Evolutionary conservation across 1,140 invertebrate genomes (phyloP), one percentile per base, ranked within the genome.

Genomic region (Manduca sexta): DNA sequence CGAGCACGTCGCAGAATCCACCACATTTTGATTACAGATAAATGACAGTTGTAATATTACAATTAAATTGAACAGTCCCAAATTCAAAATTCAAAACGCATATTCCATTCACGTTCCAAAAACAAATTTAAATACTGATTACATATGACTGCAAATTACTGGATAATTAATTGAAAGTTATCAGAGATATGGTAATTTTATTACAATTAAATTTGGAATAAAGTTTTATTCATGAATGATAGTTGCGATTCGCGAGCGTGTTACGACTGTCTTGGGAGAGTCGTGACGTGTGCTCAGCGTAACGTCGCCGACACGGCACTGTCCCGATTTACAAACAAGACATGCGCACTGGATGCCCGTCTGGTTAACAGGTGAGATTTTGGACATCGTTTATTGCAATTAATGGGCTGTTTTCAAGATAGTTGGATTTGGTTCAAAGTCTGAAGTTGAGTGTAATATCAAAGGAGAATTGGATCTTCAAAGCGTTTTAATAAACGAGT

Each of bases 1-100:
- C 81, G 56, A 5, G 78, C 81, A 1, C 76, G 71, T 7, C 75
- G 69, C 11, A 84, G 63, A 52, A 84, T 82, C 81, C 81, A 84
- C 81, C 78, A 84, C 81, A 84, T 84, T 30, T 58, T 75, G 42
- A 12, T 13, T 12, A 7, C 17, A 30, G 31, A 31, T n/a, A n/a
- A n/a, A n/a, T n/a, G n/a, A n/a, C n/a, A n/a, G n/a, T n/a, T n/a
- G n/a, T n/a, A n/a, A n/a, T n/a, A n/a, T n/a, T n/a, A n/a, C n/a
- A 31, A 38, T 30, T 44, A 4, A 21, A 40, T 8, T 15, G 6
- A 12, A 31, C n/a, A 49, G 16, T 33, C 6, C 33, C 8, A 35
- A 35, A 26, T 26, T 8, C 33, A 1, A 35, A 35, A 11, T 35
- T 5, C 33, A 35, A 35, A 12, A n/a, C 5, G n/a, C n/a, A n/a